These are phyloP conservation scores for Sternarchorhynchus goeldii DNA, from an alignment of 2,797 vertebrate genomes.

Conservation along the genomic window DNA sequence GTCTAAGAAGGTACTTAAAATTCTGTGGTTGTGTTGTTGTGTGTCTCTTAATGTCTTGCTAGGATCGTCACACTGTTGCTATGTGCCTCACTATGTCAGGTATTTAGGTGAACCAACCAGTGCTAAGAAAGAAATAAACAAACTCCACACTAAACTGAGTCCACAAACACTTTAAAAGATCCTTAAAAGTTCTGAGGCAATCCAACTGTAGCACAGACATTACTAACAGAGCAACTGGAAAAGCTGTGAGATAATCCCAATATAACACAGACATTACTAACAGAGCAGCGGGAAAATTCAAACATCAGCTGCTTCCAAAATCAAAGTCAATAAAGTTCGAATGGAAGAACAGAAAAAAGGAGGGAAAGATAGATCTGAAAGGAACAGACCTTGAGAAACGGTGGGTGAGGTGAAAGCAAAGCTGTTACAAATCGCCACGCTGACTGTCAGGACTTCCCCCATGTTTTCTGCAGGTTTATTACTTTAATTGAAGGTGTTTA, in stretches of 20 bases:
- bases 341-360: constrained; percentile 5
- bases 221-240: too few species aligned
- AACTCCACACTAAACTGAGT: constrained; percentile 28
- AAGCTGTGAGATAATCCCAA: too few species aligned
- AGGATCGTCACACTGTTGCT: too few species aligned
- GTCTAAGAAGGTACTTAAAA: too few species aligned
- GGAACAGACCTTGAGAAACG: too few species aligned
- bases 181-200: constrained; percentile 23
- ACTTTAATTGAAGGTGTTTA: constrained; percentile 79
- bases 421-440: constrained; percentile 11
- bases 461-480: constrained; percentile 67
- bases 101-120: too few species aligned
- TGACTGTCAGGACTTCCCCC: constrained; percentile 31
- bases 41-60: too few species aligned
- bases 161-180: constrained; percentile 43
- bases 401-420: constrained; percentile 1
- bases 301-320: constrained; percentile 41
- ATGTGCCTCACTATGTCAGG: too few species aligned
- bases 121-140: neutral
- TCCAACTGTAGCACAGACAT: neutral
- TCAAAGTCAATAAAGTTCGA: constrained; percentile 55
- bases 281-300: constrained; percentile 20
- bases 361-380: constrained; percentile 27
- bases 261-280: neutral
- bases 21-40: too few species aligned